These are phyloP conservation scores for Hestina assimilis DNA, from an alignment of 1,140 invertebrate genomes.

Conservation along the genomic window DNA sequence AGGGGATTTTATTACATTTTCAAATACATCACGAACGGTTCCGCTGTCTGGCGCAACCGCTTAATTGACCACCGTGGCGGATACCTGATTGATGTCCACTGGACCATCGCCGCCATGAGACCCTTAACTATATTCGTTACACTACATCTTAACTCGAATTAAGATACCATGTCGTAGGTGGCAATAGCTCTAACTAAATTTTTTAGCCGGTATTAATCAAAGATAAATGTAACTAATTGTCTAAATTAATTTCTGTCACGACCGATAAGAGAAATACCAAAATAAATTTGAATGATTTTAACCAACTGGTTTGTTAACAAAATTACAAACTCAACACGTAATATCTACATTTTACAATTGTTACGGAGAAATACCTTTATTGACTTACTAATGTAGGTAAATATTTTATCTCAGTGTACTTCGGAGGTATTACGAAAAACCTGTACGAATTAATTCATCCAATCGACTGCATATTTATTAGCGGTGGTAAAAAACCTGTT, in stretches of 20 bases:
- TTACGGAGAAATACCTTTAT: not conserved
- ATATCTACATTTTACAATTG: not conserved
- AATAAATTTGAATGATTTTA: too few species aligned
- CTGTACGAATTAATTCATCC: not conserved
- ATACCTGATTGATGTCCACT: slow-evolving; percentile 58
- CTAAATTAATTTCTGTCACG: too few species aligned
- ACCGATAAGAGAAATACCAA: too few species aligned
- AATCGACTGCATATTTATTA: not conserved
- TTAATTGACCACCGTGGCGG: slow-evolving; percentile 57
- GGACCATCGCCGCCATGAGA: slow-evolving; percentile 25
- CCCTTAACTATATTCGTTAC: slow-evolving; percentile 47
- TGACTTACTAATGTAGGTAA: not conserved
- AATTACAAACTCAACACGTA: too few species aligned
- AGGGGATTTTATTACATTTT: slow-evolving; percentile 15
- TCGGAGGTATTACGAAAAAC: not conserved
- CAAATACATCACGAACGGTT: too few species aligned
- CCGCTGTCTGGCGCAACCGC: slow-evolving; percentile 33
- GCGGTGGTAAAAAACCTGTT: not conserved
- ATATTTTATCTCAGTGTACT: not conserved
- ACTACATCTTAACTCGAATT: slow-evolving; percentile 40
- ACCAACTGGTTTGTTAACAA: too few species aligned
- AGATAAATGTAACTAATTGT: too few species aligned
- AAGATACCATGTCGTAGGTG: too few species aligned
- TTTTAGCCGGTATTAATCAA: too few species aligned
- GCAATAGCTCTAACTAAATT: too few species aligned